A percentile compares a stretch with the other conserved stretches of the same genome.
phyloP scores from a whole-genome alignment of 1,140 invertebrate species.

The Lamellibrachia luymesi region DNA sequence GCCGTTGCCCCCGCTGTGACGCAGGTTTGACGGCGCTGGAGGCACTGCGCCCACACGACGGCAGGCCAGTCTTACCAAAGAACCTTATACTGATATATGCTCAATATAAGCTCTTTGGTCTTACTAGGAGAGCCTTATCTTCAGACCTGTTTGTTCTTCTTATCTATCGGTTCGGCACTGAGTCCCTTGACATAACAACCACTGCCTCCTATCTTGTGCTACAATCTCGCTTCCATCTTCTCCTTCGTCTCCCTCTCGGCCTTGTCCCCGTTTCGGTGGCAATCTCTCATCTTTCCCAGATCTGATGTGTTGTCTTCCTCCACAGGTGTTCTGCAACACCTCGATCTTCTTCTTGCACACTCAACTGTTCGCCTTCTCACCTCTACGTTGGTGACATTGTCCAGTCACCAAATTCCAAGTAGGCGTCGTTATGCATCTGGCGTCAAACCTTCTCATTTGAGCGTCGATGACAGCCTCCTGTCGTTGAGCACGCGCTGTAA shows the following conservation, averaged over 20 bases:
- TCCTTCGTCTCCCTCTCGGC: too few species aligned
- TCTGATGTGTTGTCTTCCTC: too few species aligned
- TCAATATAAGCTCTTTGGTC: not conserved
- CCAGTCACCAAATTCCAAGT: not conserved
- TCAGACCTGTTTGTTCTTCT: not conserved
- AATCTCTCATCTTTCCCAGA: too few species aligned
- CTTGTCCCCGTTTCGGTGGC: too few species aligned
- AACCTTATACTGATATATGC: too few species aligned
- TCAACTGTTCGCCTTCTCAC: not conserved
- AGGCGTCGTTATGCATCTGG: too few species aligned
- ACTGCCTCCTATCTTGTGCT: too few species aligned
- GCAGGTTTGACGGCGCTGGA: not conserved
- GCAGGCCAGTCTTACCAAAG: too few species aligned
- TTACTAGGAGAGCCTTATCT: not conserved
- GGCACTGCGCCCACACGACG: not conserved
- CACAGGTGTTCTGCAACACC: not conserved
- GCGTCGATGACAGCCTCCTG: too few species aligned
- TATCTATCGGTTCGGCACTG: not conserved
- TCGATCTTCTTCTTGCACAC: not conserved
- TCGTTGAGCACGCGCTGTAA: not conserved
- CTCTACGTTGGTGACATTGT: not conserved
- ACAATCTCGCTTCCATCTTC: too few species aligned
- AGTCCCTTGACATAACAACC: too few species aligned
- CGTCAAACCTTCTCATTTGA: too few species aligned
- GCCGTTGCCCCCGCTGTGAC: not conserved